Evolutionary conservation across 2,888 invertebrate species (phyloP).

Genomic region (Asteroscopus sphinx): DNA sequence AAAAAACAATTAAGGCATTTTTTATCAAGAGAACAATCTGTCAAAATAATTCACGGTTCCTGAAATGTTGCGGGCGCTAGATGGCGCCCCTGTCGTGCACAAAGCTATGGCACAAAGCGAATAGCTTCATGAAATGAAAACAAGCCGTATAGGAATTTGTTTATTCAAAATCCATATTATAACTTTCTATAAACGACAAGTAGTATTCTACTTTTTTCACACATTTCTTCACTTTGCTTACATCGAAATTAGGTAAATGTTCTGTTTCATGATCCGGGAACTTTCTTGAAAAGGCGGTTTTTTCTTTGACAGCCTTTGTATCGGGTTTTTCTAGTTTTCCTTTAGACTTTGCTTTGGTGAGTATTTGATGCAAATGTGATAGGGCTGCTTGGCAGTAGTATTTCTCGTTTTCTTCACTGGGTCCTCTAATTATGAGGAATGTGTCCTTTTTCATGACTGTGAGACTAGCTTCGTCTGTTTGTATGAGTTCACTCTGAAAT

Average conservation of each 20-base stretch:
- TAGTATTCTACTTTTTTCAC: constrained; percentile 93
- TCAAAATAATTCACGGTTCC: no score
- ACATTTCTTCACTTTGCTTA: constrained; percentile 87
- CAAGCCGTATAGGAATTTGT: constrained; percentile 9
- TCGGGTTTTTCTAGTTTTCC: constrained; percentile 51
- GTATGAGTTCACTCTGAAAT: constrained; percentile 89
- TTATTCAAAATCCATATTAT: constrained; percentile 71
- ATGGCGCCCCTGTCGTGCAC: no score
- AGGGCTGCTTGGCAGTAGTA: constrained; percentile 91
- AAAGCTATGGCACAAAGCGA: no score
- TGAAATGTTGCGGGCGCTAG: no score
- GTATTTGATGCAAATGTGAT: constrained; percentile 91
- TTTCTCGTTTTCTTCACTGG: constrained; percentile 85
- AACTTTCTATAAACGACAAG: constrained; percentile 91
- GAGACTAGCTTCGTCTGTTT: constrained; percentile 89
- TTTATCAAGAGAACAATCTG: no score
- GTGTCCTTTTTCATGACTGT: constrained; percentile 91
- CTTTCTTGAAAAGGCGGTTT: constrained; percentile 86
- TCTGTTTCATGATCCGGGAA: constrained; percentile 88
- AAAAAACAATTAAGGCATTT: no score
- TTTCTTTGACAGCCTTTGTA: constrained; percentile 44
- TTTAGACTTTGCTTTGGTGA: constrained; percentile 81
- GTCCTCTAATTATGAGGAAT: constrained; percentile 90
- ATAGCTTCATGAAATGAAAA: constrained; percentile 1
- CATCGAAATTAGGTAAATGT: constrained; percentile 84